Percentiles rank a stretch among this genome's conserved stretches.
phyloP scores from a whole-genome alignment of 2,797 vertebrate genomes.

The Psittacula echo region DNA sequence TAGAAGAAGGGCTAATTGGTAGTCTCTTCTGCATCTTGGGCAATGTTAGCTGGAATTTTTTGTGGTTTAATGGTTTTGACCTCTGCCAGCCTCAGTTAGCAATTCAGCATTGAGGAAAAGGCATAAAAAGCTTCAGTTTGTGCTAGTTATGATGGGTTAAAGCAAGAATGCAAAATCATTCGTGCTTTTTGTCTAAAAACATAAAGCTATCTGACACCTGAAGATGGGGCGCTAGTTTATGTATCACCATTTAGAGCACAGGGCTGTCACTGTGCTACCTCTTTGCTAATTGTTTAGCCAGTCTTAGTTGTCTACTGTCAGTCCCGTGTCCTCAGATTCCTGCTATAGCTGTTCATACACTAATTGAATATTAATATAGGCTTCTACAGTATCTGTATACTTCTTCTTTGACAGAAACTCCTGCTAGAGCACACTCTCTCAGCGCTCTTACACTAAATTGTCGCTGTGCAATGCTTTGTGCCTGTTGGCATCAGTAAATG shows the following conservation, averaged over 20 bases:
- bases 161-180: neutral
- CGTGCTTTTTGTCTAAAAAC: neutral
- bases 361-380: neutral
- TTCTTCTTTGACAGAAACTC: conserved; percentile 66
- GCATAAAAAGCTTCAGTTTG: neutral
- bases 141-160: neutral
- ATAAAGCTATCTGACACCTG: neutral
- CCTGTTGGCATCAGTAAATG: conserved; percentile 58
- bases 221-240: neutral
- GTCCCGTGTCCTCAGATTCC: neutral
- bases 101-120: neutral
- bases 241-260: neutral
- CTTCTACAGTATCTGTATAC: conserved; percentile 47
- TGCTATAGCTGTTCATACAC: conserved; percentile 4
- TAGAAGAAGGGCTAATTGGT: neutral
- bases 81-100: neutral
- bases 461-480: conserved; percentile 44
- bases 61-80: neutral
- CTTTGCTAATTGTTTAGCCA: neutral
- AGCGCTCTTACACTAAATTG: conserved; percentile 33
- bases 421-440: conserved; percentile 40
- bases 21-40: neutral
- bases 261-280: neutral
- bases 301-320: neutral
- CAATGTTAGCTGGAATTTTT: neutral